phyloP scores from a whole-genome alignment of 2,113 vertebrate species.

The Emydura subglobosa region DNA sequence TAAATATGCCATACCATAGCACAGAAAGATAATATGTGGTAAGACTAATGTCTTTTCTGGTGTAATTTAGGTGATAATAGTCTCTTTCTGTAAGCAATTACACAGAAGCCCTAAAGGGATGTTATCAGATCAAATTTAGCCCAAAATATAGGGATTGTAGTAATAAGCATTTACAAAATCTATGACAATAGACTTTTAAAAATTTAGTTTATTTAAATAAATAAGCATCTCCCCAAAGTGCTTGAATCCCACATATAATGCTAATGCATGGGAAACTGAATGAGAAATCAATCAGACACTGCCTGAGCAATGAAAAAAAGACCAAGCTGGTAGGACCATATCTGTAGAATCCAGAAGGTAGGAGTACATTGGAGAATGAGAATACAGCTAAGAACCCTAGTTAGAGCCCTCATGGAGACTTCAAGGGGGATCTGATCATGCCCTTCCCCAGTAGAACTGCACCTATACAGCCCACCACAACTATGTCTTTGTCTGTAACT shows the following conservation, averaged over 20 bases:
- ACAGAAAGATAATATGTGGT: not conserved
- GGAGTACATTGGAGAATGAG: not conserved
- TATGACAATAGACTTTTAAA: rapidly evolving
- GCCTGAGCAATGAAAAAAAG: not conserved
- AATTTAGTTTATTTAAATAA: not conserved
- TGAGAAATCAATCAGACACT: not conserved
- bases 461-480: not conserved
- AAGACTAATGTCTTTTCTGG: not conserved
- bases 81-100: not conserved
- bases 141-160: not conserved
- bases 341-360: not conserved
- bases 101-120: not conserved
- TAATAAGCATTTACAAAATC: not conserved
- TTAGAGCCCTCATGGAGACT: not conserved
- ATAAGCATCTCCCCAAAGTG: not conserved
- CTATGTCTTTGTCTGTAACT: not conserved
- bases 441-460: not conserved
- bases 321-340: too few relatives aligned
- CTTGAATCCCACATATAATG: not conserved
- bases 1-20: constrained; percentile 2
- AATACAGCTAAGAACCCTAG: not conserved
- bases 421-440: not conserved
- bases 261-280: not conserved
- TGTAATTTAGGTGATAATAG: not conserved
- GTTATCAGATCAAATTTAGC: not conserved